Base-by-base conservation (phyloP, 2,113 vertebrate genomes). In the Myrmophylax atrothorax region DNA sequence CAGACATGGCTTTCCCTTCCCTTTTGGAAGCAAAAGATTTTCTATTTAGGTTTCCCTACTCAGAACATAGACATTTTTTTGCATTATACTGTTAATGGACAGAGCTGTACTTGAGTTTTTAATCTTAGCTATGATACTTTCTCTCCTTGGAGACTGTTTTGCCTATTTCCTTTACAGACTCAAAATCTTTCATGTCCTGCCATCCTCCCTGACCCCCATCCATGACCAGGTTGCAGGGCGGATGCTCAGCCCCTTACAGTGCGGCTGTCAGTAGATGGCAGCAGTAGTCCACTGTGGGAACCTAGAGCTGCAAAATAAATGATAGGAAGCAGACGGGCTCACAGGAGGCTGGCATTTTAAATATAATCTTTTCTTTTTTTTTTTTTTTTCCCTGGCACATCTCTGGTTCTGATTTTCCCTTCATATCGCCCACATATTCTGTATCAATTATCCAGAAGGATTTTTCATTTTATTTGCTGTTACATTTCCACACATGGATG, bases 191-290 rank as follows among this genome's bases (percentile, higher is more conserved):
- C 14, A 42, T 22, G 26, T 19, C 37, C 50, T 47, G 63, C 52
- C 26, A 12, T 9, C 11, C 31, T 3, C 8, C 50, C 31, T 25
- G 38, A 18, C 28, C 12, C 22, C 0, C 6, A 33, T 31, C 24
- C 4, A 1, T 19, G 31, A 38, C 23, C 6, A 17, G 50, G 46
- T 5, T 49, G 38, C 64, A 44, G 47, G 23, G 76, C 38, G 6
- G 46, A 19, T 70, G 37, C 63, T 82, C 47, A 35, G 89, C 33
- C 74, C 26, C 29, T 24, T 50, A 37, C 42, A 37, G 33, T 14
- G 42, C 6, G 3, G 11, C 0, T 26, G 62, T 79, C 98, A 97
- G 97, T 96, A 98, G 98, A 96, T 98, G 98, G 98, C 97, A 98
- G 96, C 96, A 98, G 82, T 93, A 77, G 73, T 76, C 94, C 95